Base-by-base conservation (phyloP, 2,113 vertebrate genomes). In the Psephotus haematonotus region DNA sequence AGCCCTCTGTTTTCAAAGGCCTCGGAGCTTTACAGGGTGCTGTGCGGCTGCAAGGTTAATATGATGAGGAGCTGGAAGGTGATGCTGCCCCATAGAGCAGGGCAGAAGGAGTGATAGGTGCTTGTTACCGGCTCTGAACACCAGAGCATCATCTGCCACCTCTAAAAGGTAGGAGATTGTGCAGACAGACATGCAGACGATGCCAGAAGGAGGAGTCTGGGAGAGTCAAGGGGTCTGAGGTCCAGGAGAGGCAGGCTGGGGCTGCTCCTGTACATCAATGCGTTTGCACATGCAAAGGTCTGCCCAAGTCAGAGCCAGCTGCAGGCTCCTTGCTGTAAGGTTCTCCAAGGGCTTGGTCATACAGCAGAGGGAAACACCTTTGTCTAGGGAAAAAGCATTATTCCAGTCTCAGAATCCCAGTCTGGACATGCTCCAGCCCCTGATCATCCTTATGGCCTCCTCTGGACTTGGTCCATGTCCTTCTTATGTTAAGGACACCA, bases 231-330 rank as follows among this genome's bases (percentile, higher is more conserved):
- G 53, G 19, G 27, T 13, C 2, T 71, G 88, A 55, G 49, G 8
- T 59, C 33, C 31, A 23, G 67, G 13, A 70, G 35, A 25, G 33
- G 35, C 6, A 29, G 28, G 55, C 5, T 39, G 64, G 18, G 33
- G 14, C 53, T 39, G n/a, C 9, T 49, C 31, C 39, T 1, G 0
- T 18, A 29, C 24, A 69, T 35, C 71, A 9, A 13, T 7, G 10
- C 3, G 1, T 18, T 50, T 12, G 20, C 6, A 10, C 4, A 2
- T 7, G 22, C 1, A 0, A 46, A 46, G n/a, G 2, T 60, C 68
- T 88, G 68, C 46, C 33, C 37, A 46, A n/a, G 13, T 13, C 31
- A 13, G 29, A 83, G 55, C 16, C 29, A 23, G 55, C 27, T 23
- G 8, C 20, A 29, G 15, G 47, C 18, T 93, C 53, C 76, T 72